A percentile compares a stretch with the other conserved stretches of the same genome.
Conservation (phyloP, 2,888 invertebrate genomes). For the Hyposoter didymator region DNA sequence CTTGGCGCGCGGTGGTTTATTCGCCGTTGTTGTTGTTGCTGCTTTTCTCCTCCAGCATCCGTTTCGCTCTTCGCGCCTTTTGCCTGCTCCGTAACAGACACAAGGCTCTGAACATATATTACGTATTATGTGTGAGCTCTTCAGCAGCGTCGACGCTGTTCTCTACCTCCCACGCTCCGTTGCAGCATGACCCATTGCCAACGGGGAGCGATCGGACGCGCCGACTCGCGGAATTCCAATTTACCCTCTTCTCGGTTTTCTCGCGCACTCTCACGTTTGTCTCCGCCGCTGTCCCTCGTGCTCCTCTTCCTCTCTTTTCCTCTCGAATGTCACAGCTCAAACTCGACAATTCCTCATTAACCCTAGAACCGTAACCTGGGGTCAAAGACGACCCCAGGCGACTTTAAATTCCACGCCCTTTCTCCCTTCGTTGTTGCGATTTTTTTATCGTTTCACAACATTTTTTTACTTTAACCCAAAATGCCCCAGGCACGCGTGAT, state of each 20-base stretch:
- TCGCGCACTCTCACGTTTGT: constrained; percentile 66
- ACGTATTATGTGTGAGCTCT: constrained; percentile 22
- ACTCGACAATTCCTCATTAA: constrained; percentile 80
- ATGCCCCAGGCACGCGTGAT: no score
- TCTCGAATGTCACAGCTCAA: constrained; percentile 72
- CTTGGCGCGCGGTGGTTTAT: constrained; percentile 57
- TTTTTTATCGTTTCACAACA: no score
- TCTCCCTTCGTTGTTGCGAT: no score
- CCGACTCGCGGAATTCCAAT: constrained; percentile 81
- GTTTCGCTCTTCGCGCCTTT: constrained; percentile 50
- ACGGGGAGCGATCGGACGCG: constrained; percentile 69
- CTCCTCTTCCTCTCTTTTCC: constrained; percentile 47
- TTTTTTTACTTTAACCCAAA: no score
- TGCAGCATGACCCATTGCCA: constrained; percentile 65
- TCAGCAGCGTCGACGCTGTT: constrained; percentile 67
- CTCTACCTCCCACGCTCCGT: constrained; percentile 69
- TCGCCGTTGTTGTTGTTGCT: constrained; percentile 14
- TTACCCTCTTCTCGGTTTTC: constrained; percentile 74
- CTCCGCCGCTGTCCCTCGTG: constrained; percentile 31
- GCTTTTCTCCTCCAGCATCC: constrained; percentile 59
- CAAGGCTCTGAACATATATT: background rate
- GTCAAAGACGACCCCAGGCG: no score
- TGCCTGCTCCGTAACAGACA: constrained; percentile 6
- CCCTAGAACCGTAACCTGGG: no score
- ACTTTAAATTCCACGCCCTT: no score